Evolutionary conservation across 2,888 invertebrate species (phyloP), one percentile per base, ranked within the genome.

Genomic region (Drosophila mulleri): DNA sequence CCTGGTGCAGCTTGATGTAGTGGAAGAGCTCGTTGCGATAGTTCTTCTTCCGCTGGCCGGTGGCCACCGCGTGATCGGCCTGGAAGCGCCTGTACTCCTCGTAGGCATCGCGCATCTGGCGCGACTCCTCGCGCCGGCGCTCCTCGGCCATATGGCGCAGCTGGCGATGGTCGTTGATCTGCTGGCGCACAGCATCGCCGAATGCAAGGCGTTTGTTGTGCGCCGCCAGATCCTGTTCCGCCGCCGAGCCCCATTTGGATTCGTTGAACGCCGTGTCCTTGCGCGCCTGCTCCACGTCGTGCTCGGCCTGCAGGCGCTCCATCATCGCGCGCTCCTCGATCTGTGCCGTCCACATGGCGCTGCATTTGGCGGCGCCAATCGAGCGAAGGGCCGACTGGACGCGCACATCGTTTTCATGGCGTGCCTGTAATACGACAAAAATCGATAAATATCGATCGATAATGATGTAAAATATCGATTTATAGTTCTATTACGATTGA

Each of bases 321-420:
- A 1, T 96, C 95, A 91, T 96, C 95, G 84, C 96, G 95, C 16
- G 96, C 96, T 75, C 96, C 96, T 91, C 96, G 95, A 29, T 97
- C 96, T 76, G 96, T 95, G 12, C 96, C 95, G 48, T 96, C 96
- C 78, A 96, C 96, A 86, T 81, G 45, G 85, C 85, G 18, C 83
- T 83, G 57, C 88, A 96, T 94, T 80, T 95, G 94, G 48, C 96
- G 95, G 57, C 95, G 91, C 78, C 95, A 91, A 91, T 97, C 95
- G 88, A 95, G 95, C 83, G 75, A 0, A 64, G 56, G 0, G 86
- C 88, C 0, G 59, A 53, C 52, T 72, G 73, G 0, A 86, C 86
- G 7, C 88, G 78, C 20, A 67, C 70, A 39, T 86, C 89, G 1
- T 54, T 50, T 8, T 72, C 78, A 37, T 96, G 69, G 2, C 77